These are phyloP conservation scores for Cervus canadensis DNA, from an alignment of 2,113 vertebrate species.

Conservation along the genomic window DNA sequence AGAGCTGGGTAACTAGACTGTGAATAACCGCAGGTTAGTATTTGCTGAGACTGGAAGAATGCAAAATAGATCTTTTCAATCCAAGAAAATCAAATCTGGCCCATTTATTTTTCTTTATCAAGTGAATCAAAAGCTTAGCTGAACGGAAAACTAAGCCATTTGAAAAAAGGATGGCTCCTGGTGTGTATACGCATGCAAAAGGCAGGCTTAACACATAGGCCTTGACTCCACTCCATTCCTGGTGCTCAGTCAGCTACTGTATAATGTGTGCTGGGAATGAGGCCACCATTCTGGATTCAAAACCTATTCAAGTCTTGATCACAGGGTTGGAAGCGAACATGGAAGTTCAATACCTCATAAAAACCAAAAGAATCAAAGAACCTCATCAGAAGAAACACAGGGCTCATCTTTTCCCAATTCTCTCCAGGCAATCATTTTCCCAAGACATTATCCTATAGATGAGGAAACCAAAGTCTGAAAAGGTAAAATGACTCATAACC, in stretches of 20 bases:
- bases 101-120: constrained; percentile 54
- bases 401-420: neutral
- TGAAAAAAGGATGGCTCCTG: neutral
- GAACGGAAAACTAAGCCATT: constrained; percentile 5
- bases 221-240: neutral
- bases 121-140: constrained; percentile 48
- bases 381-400: neutral
- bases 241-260: neutral
- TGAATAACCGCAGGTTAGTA: neutral
- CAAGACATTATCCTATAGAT: neutral
- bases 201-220: neutral
- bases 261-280: neutral
- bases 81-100: constrained; percentile 53
- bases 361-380: constrained; percentile 11
- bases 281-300: neutral
- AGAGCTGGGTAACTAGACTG: neutral
- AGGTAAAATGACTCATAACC: neutral
- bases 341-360: neutral
- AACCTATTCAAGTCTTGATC: neutral
- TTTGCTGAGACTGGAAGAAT: constrained; percentile 17
- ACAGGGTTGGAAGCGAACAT: neutral
- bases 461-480: neutral
- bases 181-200: neutral
- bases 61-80: constrained; percentile 52
- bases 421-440: neutral